A percentile compares a stretch with the other conserved stretches of the same genome.
phyloP scores from a whole-genome alignment of 2,797 vertebrate species.

The Chloroceryle amazona region DNA sequence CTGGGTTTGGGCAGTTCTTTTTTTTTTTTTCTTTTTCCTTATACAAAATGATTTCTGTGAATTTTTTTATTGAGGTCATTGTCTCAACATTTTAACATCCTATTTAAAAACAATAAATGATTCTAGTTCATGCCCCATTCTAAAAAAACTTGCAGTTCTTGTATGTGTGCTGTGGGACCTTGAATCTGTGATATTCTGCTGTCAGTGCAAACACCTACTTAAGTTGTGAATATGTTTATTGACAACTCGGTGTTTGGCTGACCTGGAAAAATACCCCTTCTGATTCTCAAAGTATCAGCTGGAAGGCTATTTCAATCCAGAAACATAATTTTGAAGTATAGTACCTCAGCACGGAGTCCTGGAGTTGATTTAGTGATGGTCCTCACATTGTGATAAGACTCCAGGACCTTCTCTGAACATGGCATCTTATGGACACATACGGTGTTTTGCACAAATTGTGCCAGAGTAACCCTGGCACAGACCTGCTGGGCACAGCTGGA shows the following conservation, averaged over 20 bases:
- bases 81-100: background rate
- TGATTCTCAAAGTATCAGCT: background rate
- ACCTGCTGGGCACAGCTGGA: background rate
- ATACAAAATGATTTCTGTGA: background rate
- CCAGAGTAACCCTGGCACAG: background rate
- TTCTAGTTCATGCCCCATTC: background rate
- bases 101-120: background rate
- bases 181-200: background rate
- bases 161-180: background rate
- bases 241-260: background rate
- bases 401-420: background rate
- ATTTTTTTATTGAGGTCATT: background rate
- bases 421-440: rapidly evolving
- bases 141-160: background rate
- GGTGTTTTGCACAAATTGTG: background rate
- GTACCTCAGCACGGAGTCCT: background rate
- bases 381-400: background rate
- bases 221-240: background rate
- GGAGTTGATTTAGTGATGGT: background rate
- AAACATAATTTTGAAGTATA: background rate
- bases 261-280: background rate
- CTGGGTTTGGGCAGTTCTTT: background rate
- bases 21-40: background rate
- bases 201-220: background rate
- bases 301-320: background rate